These are phyloP conservation scores for Daboia siamensis DNA, from an alignment of 2,113 vertebrate genomes.

Conservation along the genomic window DNA sequence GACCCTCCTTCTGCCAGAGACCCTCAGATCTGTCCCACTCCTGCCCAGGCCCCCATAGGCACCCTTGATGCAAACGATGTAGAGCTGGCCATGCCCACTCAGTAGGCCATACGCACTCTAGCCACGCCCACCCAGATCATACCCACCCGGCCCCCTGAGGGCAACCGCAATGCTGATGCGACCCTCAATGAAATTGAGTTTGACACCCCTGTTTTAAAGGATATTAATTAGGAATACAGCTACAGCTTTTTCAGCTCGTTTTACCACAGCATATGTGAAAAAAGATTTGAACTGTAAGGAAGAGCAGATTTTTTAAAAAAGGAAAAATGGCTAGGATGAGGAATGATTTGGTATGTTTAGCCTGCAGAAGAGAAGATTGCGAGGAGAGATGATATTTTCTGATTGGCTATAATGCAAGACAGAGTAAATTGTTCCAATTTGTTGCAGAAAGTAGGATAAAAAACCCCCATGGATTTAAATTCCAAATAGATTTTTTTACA, in stretches of 20 bases:
- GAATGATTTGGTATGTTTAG: background rate
- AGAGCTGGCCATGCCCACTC: too few species aligned
- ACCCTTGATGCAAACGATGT: too few species aligned
- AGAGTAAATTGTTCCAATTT: background rate
- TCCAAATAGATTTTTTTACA: background rate
- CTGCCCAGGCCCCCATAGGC: too few species aligned
- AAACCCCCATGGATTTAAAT: background rate
- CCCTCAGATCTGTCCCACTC: too few species aligned
- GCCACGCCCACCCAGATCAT: too few species aligned
- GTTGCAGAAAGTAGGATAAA: background rate
- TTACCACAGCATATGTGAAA: background rate
- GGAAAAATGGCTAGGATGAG: background rate
- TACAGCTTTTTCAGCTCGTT: conserved; percentile 1
- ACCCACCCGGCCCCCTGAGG: too few species aligned
- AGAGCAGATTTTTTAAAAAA: background rate
- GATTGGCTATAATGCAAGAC: background rate
- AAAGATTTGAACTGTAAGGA: background rate
- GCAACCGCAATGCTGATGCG: too few species aligned
- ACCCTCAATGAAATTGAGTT: too few species aligned
- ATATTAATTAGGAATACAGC: background rate
- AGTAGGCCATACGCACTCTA: too few species aligned
- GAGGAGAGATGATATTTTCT: background rate
- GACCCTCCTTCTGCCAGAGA: too few species aligned
- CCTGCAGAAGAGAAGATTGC: background rate
- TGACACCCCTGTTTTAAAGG: too few species aligned